Conservation (phyloP, 2,888 invertebrate species). For the Apoda limacodes region DNA sequence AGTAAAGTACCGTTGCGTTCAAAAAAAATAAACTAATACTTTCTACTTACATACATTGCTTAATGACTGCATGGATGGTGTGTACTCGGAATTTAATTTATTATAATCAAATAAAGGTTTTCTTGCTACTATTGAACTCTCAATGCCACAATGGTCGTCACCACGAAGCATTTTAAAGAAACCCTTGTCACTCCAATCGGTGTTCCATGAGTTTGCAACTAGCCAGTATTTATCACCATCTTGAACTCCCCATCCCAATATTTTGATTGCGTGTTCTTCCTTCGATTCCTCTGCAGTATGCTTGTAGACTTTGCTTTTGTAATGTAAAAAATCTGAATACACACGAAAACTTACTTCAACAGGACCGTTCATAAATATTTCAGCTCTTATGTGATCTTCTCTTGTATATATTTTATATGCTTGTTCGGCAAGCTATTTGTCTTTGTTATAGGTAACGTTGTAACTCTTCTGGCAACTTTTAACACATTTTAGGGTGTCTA, state of each 20-base stretch:
- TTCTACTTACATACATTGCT: no score
- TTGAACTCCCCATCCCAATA: constrained; percentile 84
- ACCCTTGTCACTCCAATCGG: constrained; percentile 84
- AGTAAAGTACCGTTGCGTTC: no score
- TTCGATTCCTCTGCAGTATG: constrained; percentile 73
- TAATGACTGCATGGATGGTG: no score
- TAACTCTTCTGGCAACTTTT: no score
- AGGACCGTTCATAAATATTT: constrained; percentile 82
- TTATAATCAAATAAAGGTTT: background rate
- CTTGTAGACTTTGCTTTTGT: constrained; percentile 73
- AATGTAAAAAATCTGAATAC: constrained; percentile 78
- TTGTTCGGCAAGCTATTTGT: constrained; percentile 75
- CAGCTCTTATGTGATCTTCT: constrained; percentile 73
- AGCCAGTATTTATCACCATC: constrained; percentile 80
- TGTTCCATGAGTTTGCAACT: constrained; percentile 87
- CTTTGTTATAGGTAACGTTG: no score
- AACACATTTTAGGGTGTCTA: no score
- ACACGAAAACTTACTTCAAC: constrained; percentile 84
- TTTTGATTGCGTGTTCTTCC: constrained; percentile 82
- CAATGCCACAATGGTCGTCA: constrained; percentile 4
- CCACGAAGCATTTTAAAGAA: constrained; percentile 36
- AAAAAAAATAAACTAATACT: no score
- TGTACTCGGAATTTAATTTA: no score
- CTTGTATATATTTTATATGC: constrained; percentile 61
- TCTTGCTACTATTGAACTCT: constrained; percentile 4